Evolutionary conservation across 2,888 invertebrate genomes (phyloP), one percentile per base, ranked within the genome.

Genomic region (Leucophenga maculata): DNA sequence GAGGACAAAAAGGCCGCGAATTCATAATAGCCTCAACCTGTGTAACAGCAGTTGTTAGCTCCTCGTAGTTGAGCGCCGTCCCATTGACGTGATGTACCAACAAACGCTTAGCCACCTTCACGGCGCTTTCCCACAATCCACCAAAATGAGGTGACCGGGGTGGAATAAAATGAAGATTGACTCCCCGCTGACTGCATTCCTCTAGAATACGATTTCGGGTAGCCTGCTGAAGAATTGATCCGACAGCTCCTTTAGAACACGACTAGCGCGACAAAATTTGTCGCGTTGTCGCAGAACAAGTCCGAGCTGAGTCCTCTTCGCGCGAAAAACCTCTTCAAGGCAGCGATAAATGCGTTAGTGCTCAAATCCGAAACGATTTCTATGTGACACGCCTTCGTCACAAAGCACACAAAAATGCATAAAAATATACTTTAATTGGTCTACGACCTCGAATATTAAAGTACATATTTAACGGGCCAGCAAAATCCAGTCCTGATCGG

Each of bases 291-390:
- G 31, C 68, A 71, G 32, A 65, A 67, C 0, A 73, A 6, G 0
- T 68, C 46, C 6, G 18, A 48, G 55, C 72, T 71, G 0, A 70
- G 2, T 1, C 69, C 67, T 20, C 59, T 65, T 55, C 64, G 69
- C 16, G 44, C 71, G 9, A 73, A 57, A 44, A 75, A 75, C 11
- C 76, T 55, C 67, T 70, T 68, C 1, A 71, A 16, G 13, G 71
- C 70, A 0, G 68, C 64, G 8, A 73, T 57, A 57, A 72, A 73
- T 0, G 66, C 72, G n/a, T 70, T 65, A 0, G 71, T 48, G 20
- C 73, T 71, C 2, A 77, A 46, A 11, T 72, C 74, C 4, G 67
- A 66, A 6, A 74, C 74, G 4, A 74, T 46, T 70, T 76, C 75
- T 0, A 76, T 14, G 20, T 75, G 75, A 6, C 74, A 66, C 1